Evolutionary conservation across 2,797 vertebrate genomes (phyloP).

Genomic region (Enteromius paludinosus): DNA sequence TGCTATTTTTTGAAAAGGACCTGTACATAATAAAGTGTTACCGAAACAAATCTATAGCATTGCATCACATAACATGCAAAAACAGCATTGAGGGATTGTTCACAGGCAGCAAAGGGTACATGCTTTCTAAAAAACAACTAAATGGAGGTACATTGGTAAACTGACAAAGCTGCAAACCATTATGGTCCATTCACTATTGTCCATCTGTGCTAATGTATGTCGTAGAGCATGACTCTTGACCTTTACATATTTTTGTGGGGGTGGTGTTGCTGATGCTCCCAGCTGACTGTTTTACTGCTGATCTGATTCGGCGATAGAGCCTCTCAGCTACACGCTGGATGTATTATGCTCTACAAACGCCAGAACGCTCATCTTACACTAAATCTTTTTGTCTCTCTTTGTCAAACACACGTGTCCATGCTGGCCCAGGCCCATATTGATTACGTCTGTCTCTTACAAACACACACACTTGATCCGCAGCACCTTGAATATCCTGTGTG

Average conservation of each 20-base stretch:
- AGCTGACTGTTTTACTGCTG: slow-evolving; percentile 18
- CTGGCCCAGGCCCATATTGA: slow-evolving; percentile 46
- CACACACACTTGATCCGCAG: slow-evolving; percentile 73
- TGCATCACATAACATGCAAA: neutral
- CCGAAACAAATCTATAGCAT: neutral
- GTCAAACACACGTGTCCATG: slow-evolving; percentile 42
- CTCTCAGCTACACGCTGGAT: slow-evolving; percentile 6
- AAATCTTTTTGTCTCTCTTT: neutral
- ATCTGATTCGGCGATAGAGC: slow-evolving; percentile 15
- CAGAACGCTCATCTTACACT: slow-evolving; percentile 37
- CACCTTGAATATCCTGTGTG: slow-evolving; percentile 75
- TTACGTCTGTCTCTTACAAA: slow-evolving; percentile 7
- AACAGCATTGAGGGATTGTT: neutral
- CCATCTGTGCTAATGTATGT: slow-evolving; percentile 25
- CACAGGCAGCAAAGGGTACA: neutral
- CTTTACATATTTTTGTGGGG: slow-evolving; percentile 13
- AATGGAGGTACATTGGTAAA: neutral
- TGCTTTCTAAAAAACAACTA: neutral
- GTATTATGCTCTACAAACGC: neutral
- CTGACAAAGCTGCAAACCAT: slow-evolving; percentile 19
- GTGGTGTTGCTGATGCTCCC: slow-evolving; percentile 23
- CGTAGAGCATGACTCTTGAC: slow-evolving; percentile 17
- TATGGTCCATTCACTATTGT: slow-evolving; percentile 2
- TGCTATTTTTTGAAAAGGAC: too few species aligned
- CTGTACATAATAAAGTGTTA: neutral